Evolutionary conservation across 2,797 vertebrate species (phyloP).

Genomic region (Zonotrichia albicollis): DNA sequence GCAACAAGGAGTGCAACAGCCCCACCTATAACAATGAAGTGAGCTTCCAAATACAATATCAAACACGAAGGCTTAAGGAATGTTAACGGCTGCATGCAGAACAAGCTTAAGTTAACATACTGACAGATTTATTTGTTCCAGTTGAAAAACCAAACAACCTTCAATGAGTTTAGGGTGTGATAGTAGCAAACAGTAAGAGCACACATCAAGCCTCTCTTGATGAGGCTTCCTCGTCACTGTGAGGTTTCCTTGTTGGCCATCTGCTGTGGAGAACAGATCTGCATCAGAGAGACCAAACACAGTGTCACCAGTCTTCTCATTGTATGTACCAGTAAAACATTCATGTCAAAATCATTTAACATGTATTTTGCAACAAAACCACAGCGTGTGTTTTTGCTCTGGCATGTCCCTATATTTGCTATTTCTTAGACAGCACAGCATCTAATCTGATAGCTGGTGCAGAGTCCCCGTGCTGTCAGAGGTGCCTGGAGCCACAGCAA

Average conservation of each 20-base stretch:
- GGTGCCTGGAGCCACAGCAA: neutral
- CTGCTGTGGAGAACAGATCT: neutral
- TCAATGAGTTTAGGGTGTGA: neutral
- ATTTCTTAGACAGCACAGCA: neutral
- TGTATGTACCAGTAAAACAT: neutral
- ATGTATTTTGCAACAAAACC: neutral
- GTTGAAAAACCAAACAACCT: neutral
- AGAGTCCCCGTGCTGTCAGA: neutral
- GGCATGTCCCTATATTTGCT: neutral
- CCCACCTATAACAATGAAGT: neutral
- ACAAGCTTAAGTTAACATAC: neutral
- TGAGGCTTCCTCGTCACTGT: neutral
- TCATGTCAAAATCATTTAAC: neutral
- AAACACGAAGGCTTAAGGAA: neutral
- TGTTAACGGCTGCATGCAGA: neutral
- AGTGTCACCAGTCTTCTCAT: neutral
- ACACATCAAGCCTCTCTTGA: neutral
- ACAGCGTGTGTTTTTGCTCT: neutral
- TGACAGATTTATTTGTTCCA: conserved; percentile 10
- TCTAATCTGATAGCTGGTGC: neutral
- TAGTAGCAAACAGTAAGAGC: neutral
- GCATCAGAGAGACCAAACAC: neutral
- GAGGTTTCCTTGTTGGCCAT: neutral
- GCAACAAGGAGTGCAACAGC: neutral
- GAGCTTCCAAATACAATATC: conserved; percentile 1